Percentiles rank a stretch among this genome's conserved stretches.
Conservation (phyloP, 2,888 invertebrate species). For the Aquatica leii region DNA sequence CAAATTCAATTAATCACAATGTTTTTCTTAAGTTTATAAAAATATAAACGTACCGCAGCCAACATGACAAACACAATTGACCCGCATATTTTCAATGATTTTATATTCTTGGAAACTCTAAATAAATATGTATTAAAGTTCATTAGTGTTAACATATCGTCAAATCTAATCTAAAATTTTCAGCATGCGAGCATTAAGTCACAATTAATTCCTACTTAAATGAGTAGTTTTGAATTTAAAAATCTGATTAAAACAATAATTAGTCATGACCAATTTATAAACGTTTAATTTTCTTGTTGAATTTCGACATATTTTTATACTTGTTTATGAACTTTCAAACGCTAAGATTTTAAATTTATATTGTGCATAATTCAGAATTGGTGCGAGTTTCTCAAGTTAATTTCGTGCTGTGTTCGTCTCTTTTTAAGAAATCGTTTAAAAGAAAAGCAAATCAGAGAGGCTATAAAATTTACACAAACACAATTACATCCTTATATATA, state of each 20-base stretch:
- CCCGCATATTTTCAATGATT: no score
- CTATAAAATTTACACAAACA: slow-evolving; percentile 45
- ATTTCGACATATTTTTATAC: not conserved
- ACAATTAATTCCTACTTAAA: slow-evolving; percentile 41
- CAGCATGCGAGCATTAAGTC: slow-evolving; percentile 35
- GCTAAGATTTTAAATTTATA: no score
- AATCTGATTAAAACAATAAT: slow-evolving; percentile 8
- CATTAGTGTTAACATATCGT: slow-evolving; percentile 11
- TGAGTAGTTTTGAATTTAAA: slow-evolving; percentile 42
- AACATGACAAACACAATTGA: no score
- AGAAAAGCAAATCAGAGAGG: slow-evolving; percentile 18
- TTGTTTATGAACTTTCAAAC: no score
- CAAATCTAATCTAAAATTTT: slow-evolving; percentile 13
- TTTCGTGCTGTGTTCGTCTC: no score
- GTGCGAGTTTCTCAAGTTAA: no score
- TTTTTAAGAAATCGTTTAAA: not conserved
- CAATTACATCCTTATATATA: slow-evolving; percentile 54
- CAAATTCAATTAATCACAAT: no score
- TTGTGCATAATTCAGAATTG: no score
- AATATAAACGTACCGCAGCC: no score
- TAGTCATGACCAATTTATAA: not conserved
- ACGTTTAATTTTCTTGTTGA: not conserved
- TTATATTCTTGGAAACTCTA: slow-evolving; percentile 8
- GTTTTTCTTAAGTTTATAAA: no score
- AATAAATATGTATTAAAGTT: slow-evolving; percentile 14